phyloP scores from a whole-genome alignment of 1,140 invertebrate genomes.

The Hypsibius dujardini region DNA sequence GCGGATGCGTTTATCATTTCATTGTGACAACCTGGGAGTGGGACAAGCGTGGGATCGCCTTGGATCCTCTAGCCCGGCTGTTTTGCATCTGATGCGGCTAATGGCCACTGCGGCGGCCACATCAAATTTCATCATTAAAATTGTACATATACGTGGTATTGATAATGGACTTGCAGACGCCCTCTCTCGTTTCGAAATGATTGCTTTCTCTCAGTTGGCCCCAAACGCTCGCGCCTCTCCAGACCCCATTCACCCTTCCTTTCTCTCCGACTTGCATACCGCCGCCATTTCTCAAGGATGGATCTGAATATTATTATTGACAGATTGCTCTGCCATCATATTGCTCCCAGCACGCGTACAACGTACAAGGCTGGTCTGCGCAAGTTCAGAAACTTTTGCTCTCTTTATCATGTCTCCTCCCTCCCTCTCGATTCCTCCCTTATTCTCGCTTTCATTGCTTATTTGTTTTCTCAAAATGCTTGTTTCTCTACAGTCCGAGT shows the following conservation, averaged over 20 bases:
- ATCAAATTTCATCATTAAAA: background rate
- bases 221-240: background rate
- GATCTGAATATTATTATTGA: background rate
- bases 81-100: background rate
- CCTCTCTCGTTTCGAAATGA: background rate
- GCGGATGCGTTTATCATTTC: background rate
- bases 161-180: constrained; percentile 6
- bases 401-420: background rate
- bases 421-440: background rate
- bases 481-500: background rate
- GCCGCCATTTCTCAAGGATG: background rate
- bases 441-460: background rate
- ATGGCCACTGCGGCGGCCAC: background rate
- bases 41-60: background rate
- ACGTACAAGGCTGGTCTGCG: background rate
- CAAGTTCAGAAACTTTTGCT: background rate
- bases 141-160: background rate
- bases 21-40: constrained; percentile 1
- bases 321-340: background rate
- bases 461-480: background rate
- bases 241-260: background rate
- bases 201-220: background rate
- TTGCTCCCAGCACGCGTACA: background rate
- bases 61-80: background rate
- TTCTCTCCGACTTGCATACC: background rate